Conservation (phyloP, 1,140 invertebrate genomes). For the Procambarus clarkii region DNA sequence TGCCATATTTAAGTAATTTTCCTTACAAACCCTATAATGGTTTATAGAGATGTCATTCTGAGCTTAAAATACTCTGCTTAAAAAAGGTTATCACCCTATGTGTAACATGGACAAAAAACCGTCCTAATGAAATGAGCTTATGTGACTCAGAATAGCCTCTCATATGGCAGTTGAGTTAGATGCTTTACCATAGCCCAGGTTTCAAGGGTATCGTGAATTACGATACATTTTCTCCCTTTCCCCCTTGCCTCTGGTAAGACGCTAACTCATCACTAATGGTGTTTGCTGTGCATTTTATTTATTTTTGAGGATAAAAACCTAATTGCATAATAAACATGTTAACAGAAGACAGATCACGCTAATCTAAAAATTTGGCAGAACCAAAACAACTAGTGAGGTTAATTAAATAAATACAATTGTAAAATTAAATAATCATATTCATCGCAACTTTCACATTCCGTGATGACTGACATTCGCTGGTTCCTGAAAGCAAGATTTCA, state of each 20-base stretch:
- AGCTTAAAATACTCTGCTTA: background rate
- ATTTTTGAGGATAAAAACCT: too few relatives aligned
- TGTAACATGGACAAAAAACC: background rate
- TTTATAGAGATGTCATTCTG: background rate
- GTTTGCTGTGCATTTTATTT: conserved; percentile 8
- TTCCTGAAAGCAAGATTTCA: too few relatives aligned
- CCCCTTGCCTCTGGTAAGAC: background rate
- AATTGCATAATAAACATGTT: background rate
- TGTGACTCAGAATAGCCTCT: background rate
- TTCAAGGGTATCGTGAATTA: too few relatives aligned
- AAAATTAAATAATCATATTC: background rate
- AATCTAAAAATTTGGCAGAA: background rate
- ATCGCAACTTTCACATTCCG: too few relatives aligned
- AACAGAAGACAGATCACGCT: background rate
- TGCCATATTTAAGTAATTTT: background rate
- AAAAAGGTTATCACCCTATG: background rate
- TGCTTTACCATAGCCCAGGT: background rate
- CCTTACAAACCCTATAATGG: background rate
- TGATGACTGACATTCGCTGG: too few relatives aligned
- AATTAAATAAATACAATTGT: background rate
- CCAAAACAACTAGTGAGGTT: background rate
- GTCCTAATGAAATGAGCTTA: background rate
- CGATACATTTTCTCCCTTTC: background rate
- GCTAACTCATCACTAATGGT: background rate
- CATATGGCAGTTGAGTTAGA: background rate